These are phyloP conservation scores for Sebastes taczanowskii DNA, from an alignment of 2,797 vertebrate species.

Conservation along the genomic window DNA sequence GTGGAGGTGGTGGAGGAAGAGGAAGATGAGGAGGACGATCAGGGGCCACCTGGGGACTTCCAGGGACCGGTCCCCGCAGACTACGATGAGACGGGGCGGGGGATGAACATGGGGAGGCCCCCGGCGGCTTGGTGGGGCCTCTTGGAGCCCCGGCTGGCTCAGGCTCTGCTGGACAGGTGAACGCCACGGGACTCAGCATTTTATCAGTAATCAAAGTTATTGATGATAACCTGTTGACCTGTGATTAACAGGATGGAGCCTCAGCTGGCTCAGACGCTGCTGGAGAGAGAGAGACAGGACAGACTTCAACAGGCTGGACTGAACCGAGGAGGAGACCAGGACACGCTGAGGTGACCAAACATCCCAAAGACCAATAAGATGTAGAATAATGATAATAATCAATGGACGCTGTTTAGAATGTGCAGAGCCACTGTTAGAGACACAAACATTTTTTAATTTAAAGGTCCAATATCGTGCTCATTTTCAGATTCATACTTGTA, in stretches of 20 bases:
- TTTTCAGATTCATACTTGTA: too few relatives aligned
- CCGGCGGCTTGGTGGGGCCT: slow-evolving; percentile 70
- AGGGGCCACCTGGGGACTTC: slow-evolving; percentile 59
- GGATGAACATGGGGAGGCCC: slow-evolving; percentile 71
- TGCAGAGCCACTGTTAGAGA: too few relatives aligned
- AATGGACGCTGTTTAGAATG: too few relatives aligned
- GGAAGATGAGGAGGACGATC: slow-evolving; percentile 67
- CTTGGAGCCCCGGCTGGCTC: slow-evolving; percentile 74
- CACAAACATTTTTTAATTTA: too few relatives aligned
- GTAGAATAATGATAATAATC: too few relatives aligned
- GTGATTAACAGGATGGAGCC: slow-evolving; percentile 66
- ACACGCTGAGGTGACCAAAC: slow-evolving; percentile 70
- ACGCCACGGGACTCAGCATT: too few relatives aligned
- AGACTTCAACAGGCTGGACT: slow-evolving; percentile 56
- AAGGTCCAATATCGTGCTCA: too few relatives aligned
- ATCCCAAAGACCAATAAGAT: neutral
- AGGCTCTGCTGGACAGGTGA: slow-evolving; percentile 79
- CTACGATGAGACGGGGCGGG: slow-evolving; percentile 80
- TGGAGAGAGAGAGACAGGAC: slow-evolving; percentile 77
- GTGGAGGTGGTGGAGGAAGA: slow-evolving; percentile 68
- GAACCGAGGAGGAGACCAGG: slow-evolving; percentile 68
- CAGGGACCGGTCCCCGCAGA: slow-evolving; percentile 66
- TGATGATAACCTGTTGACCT: neutral
- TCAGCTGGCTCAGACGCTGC: slow-evolving; percentile 75
- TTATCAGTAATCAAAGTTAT: neutral